Evolutionary conservation across 35 echinoderm and acorn worm species (phyloP).

Genomic region (Amphiura filiformis): DNA sequence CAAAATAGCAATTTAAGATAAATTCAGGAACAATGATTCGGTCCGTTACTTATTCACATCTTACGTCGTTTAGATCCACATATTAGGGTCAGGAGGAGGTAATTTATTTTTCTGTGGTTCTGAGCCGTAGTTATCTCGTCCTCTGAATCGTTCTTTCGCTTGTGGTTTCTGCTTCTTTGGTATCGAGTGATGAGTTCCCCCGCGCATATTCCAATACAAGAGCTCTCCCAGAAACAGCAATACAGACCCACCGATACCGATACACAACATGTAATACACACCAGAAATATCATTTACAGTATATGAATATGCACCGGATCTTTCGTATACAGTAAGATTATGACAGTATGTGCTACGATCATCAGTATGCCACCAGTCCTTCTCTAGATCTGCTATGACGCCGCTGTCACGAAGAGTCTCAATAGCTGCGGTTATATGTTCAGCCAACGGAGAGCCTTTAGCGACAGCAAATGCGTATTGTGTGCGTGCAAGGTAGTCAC

Average conservation of each 20-base stretch:
- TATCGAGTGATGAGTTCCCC: no score
- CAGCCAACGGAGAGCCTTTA: conserved; percentile 45
- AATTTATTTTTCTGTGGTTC: no score
- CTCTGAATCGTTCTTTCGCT: no score
- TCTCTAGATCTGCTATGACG: conserved; percentile 36
- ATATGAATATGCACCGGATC: conserved; percentile 25
- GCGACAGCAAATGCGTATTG: conserved; percentile 57
- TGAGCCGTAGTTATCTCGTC: no score
- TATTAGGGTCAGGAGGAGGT: no score
- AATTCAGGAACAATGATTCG: no score
- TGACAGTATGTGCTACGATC: not conserved
- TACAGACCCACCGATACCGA: conserved; percentile 33
- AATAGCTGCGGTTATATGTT: conserved; percentile 46
- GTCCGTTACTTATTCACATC: no score
- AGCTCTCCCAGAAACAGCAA: conserved; percentile 37
- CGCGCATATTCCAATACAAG: not conserved
- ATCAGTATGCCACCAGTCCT: conserved; percentile 51
- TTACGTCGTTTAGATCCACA: no score
- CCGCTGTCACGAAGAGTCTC: conserved; percentile 46
- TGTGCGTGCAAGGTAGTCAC: conserved; percentile 44
- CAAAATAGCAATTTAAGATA: no score
- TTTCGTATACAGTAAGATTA: conserved; percentile 43
- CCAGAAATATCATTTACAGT: conserved; percentile 42
- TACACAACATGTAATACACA: conserved; percentile 44
- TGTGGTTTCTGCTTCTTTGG: no score